Evolutionary conservation across 2,797 vertebrate species (phyloP).

Genomic region (Cottoperca gobio): DNA sequence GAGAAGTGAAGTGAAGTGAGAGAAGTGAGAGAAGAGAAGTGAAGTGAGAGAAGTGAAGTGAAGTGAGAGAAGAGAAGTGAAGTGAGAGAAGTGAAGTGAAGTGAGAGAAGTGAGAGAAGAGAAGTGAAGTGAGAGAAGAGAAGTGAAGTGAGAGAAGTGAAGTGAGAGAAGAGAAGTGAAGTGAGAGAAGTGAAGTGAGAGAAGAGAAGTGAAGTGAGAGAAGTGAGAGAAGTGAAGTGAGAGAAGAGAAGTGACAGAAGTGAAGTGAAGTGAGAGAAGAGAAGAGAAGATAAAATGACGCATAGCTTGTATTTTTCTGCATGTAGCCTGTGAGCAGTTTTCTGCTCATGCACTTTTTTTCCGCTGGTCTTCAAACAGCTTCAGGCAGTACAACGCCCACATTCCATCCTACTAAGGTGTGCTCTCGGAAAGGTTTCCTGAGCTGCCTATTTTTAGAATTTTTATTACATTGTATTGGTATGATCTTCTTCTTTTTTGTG

Average conservation of each 20-base stretch:
- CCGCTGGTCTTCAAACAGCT: constrained; percentile 35
- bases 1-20: too few species aligned
- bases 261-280: not conserved
- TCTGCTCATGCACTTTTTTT: constrained; percentile 35
- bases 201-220: too few species aligned
- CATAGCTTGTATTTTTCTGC: constrained; percentile 1
- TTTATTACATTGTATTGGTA: constrained; percentile 46
- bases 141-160: too few species aligned
- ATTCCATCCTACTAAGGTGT: constrained; percentile 31
- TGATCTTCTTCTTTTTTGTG: constrained; percentile 36
- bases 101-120: too few species aligned
- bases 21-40: too few species aligned
- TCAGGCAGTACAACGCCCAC: constrained; percentile 16
- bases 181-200: too few species aligned
- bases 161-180: too few species aligned
- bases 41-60: too few species aligned
- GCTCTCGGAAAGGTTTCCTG: constrained; percentile 24
- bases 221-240: too few species aligned
- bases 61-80: too few species aligned
- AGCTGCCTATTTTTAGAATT: constrained; percentile 41
- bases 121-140: too few species aligned
- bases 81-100: too few species aligned
- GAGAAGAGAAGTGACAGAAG: not conserved
- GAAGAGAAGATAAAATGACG: not conserved
- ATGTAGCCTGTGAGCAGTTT: constrained; percentile 22